phyloP scores from a whole-genome alignment of 2,113 vertebrate species.

The Colistium nudipinnis region DNA sequence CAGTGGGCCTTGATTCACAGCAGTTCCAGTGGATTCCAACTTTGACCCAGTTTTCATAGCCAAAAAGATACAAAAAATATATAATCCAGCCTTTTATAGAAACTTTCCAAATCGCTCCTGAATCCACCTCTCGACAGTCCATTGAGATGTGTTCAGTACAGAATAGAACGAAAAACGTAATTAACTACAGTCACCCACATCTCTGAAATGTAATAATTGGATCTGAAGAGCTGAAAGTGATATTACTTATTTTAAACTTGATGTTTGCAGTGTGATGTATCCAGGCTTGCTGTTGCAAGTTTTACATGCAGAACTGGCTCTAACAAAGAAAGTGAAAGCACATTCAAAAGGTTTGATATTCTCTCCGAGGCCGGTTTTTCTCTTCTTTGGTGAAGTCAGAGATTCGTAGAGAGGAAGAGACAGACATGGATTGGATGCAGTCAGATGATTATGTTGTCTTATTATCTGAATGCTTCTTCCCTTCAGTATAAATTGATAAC shows the following conservation, averaged over 20 bases:
- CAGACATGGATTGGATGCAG: no score
- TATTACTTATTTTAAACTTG: no score
- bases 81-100: constrained; percentile 5
- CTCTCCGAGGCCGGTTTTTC: constrained; percentile 25
- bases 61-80: neutral
- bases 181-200: neutral
- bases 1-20: constrained; percentile 28
- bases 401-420: constrained; percentile 12
- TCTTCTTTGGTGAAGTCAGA: neutral
- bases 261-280: no score
- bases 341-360: constrained; percentile 14
- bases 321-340: neutral
- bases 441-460: no score
- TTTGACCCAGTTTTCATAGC: constrained; percentile 47
- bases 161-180: neutral
- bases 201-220: neutral
- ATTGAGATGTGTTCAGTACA: neutral
- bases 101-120: constrained; percentile 16
- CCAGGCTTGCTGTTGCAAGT: constrained; percentile 3
- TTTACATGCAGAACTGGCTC: neutral
- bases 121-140: constrained; percentile 1
- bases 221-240: neutral
- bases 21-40: constrained; percentile 23
- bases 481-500: no score
- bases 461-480: no score